phyloP scores from a whole-genome alignment of 2,113 vertebrate genomes.

The Anser cygnoides region DNA sequence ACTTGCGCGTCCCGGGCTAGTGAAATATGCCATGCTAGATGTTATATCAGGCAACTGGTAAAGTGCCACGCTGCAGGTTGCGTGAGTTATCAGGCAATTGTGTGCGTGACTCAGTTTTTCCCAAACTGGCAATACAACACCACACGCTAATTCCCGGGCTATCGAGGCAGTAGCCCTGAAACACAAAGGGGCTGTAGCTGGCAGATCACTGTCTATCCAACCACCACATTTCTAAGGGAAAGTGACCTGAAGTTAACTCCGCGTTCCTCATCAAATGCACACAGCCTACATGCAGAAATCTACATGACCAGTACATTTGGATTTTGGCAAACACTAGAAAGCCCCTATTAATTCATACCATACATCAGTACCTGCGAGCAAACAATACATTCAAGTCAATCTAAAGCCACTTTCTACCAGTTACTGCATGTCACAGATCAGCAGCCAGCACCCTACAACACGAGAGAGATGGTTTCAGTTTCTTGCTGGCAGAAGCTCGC shows the following conservation, averaged over 20 bases:
- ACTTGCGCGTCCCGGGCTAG: background rate
- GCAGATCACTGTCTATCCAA: background rate
- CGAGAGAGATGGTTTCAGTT: background rate
- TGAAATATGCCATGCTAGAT: background rate
- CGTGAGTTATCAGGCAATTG: background rate
- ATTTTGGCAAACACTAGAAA: background rate
- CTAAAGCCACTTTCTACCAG: background rate
- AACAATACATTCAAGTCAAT: background rate
- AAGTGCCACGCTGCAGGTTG: background rate
- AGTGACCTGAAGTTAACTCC: background rate
- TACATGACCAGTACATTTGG: background rate
- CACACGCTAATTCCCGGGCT: background rate
- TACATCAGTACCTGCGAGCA: background rate
- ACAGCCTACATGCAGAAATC: background rate
- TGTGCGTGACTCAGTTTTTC: background rate
- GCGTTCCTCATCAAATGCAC: background rate
- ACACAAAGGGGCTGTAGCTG: background rate
- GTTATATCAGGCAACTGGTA: background rate
- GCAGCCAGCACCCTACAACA: background rate
- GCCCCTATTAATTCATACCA: background rate
- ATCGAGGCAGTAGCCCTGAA: background rate
- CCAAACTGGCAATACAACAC: background rate
- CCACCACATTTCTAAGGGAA: background rate
- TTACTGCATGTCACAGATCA: background rate
- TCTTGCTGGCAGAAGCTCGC: conserved; percentile 15